These are phyloP conservation scores for Strix aluco DNA, from an alignment of 2,113 vertebrate species.

Conservation along the genomic window DNA sequence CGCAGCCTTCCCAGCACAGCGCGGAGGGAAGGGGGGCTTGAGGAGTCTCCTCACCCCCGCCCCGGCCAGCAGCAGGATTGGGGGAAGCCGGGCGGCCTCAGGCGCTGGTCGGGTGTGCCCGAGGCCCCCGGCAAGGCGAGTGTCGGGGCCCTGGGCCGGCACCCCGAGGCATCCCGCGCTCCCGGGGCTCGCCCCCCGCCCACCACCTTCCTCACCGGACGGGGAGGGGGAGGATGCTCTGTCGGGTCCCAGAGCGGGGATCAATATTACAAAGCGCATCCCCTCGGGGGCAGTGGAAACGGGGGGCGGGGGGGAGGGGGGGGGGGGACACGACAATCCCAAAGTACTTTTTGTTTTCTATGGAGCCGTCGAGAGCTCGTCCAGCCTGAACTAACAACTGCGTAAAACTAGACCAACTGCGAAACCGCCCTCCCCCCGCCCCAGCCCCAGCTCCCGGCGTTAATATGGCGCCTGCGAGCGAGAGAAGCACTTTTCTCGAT, in stretches of 20 bases:
- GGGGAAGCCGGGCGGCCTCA: background rate
- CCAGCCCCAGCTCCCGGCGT: background rate
- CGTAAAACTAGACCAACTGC: background rate
- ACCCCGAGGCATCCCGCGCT: background rate
- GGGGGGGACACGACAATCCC: background rate
- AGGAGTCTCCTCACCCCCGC: background rate
- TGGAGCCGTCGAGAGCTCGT: background rate
- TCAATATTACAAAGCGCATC: background rate
- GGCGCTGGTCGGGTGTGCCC: background rate
- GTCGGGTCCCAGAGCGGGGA: background rate
- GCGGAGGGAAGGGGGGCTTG: background rate
- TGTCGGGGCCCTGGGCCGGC: background rate
- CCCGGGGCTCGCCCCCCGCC: rapidly evolving
- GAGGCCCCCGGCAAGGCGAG: background rate
- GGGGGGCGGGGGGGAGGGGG: no score
- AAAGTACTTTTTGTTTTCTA: background rate
- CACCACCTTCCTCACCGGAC: background rate
- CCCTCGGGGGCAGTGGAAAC: background rate
- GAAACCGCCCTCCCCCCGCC: background rate
- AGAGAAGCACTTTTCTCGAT: background rate
- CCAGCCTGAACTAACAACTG: background rate
- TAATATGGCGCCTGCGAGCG: background rate
- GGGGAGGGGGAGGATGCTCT: background rate
- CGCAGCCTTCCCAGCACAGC: background rate
- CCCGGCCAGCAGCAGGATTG: background rate